Conservation (phyloP, 92 coral and sea anemone species). For the Parazoanthus atlanticus region DNA sequence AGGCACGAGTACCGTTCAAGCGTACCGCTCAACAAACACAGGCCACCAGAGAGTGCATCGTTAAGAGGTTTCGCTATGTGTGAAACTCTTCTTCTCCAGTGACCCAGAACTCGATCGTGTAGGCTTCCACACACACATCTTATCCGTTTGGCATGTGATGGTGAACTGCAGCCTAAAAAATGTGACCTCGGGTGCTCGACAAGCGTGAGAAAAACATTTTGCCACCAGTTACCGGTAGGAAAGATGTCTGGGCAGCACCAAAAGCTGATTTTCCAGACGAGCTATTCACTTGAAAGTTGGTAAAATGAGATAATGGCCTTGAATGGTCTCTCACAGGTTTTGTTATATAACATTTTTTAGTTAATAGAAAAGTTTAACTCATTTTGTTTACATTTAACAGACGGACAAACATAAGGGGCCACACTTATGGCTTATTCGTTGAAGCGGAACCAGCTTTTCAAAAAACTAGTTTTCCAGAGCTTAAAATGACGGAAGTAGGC, state of each 20-base stretch:
- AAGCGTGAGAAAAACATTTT: background rate
- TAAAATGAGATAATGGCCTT: background rate
- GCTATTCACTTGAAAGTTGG: slow-evolving; percentile 16
- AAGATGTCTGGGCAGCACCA: background rate
- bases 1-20: slow-evolving; percentile 8
- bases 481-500: too few relatives aligned
- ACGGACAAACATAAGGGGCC: too few relatives aligned
- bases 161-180: background rate
- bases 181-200: background rate
- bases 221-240: background rate
- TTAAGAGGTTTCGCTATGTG: background rate
- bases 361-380: background rate
- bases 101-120: slow-evolving; percentile 6
- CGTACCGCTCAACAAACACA: slow-evolving; percentile 3
- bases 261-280: background rate
- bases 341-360: too few relatives aligned
- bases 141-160: background rate
- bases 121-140: background rate
- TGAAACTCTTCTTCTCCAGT: slow-evolving; percentile 14
- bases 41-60: slow-evolving; percentile 7
- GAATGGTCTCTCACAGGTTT: background rate
- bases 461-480: background rate
- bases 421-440: background rate
- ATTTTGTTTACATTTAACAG: too few relatives aligned
- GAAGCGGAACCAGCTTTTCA: background rate